Evolutionary conservation across 2,888 invertebrate genomes (phyloP), one percentile per base, ranked within the genome.

Genomic region (Malachius bipustulatus): DNA sequence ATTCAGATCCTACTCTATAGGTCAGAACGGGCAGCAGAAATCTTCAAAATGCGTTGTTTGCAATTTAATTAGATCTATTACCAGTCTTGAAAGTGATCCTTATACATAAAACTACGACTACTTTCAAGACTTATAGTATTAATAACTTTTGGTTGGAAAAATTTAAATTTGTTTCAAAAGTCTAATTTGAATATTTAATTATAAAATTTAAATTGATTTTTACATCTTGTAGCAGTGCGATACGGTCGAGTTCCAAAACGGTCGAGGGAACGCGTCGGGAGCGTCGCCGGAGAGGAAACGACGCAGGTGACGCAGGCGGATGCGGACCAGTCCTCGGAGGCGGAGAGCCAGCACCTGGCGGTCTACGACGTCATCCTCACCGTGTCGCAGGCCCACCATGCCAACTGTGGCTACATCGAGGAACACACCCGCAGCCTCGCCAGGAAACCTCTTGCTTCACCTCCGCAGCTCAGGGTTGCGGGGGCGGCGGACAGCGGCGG

Each of bases 241-340:
- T 96, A 96, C 72, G 94, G 96, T 47, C 76, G 94, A 46, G 93
- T 93, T 50, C 94, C 96, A 44, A 96, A 94, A 65, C 73, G 91
- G 51, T 79, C 89, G 40, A 75, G 90, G 50, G 91, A 90, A 62
- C 73, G 80, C 45, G 78, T 73, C 56, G 64, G 66, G 19, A 71
- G 71, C 37, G 75, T 80, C 45, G 78, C 73, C 56, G 64, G 66
- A 19, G 71, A 71, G 38, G 75, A 64, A 40, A 50, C 55, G 30
- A 60, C 69, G 29, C 64, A 64, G 38, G 62, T 65, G 16, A 63
- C 63, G 40, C 63, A 64, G 36, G 63, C 63, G 30, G 61, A 59
- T 38, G 56, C 60, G n/a, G 62, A 62, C 45, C 57, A 59, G 41
- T 56, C 59, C 16, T 55, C 56, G 16, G 62, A 61, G 40, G 47